phyloP scores from a whole-genome alignment of 1,140 invertebrate species.

The Drosophila cardini region DNA sequence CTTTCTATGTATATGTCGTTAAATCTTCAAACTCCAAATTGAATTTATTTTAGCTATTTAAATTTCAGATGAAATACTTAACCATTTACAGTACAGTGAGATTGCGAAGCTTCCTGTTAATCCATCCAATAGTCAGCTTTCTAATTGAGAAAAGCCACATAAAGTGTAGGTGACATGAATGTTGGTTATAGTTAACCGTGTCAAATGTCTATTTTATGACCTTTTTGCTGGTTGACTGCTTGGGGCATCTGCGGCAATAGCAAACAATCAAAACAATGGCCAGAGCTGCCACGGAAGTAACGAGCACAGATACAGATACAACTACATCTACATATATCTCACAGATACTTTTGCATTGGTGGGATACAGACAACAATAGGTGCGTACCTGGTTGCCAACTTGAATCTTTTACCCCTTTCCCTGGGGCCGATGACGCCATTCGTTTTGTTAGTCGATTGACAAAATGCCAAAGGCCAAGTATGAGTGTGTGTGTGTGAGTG shows the following conservation, averaged over 20 bases:
- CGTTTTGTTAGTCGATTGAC: constrained; percentile 75
- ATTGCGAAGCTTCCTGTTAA: no score
- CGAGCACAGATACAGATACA: constrained; percentile 1
- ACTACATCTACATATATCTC: not conserved
- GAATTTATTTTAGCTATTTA: no score
- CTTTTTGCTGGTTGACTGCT: constrained; percentile 20
- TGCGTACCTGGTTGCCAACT: constrained; percentile 2
- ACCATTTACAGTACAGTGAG: no score
- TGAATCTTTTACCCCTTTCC: not conserved
- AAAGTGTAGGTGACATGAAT: constrained; percentile 1
- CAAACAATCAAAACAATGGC: constrained; percentile 49
- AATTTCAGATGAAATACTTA: no score
- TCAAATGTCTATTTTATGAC: constrained; percentile 4
- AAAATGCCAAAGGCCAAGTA: constrained; percentile 72
- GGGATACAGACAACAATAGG: not conserved
- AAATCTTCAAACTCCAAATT: no score
- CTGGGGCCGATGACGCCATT: constrained; percentile 30
- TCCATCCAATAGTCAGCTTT: no score
- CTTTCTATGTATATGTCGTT: no score
- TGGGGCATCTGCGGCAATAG: constrained; percentile 20
- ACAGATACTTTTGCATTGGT: constrained; percentile 1
- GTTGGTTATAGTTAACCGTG: not conserved
- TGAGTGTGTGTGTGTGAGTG: constrained; percentile 2
- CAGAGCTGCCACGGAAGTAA: constrained; percentile 20
- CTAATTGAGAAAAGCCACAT: no score